phyloP scores from a whole-genome alignment of 2,113 vertebrate genomes.

The Cariama cristata region DNA sequence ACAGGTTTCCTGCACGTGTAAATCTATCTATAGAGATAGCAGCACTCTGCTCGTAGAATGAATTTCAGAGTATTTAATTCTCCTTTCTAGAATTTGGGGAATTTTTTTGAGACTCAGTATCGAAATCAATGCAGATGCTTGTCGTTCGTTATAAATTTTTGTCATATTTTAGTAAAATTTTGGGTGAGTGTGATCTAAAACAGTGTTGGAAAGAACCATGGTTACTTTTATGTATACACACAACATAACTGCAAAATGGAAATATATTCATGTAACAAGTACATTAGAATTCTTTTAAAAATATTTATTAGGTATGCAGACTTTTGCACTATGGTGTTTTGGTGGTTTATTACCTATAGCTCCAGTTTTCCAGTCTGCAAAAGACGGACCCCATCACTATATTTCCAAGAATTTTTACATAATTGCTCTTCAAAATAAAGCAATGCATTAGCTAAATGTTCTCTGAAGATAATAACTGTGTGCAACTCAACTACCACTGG shows the following conservation, averaged over 20 bases:
- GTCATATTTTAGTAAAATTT: neutral
- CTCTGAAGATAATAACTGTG: neutral
- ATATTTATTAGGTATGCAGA: neutral
- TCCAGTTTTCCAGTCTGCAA: neutral
- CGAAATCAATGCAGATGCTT: neutral
- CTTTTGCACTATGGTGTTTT: neutral
- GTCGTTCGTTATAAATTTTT: neutral
- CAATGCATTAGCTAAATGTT: neutral
- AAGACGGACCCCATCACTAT: accelerated
- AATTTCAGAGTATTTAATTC: neutral
- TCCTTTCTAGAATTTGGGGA: neutral
- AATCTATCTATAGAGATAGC: neutral
- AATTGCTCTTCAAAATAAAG: neutral
- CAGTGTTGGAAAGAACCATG: neutral
- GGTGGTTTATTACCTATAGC: neutral
- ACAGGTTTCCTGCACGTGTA: neutral
- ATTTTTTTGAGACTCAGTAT: neutral
- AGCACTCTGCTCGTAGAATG: neutral
- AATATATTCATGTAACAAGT: neutral
- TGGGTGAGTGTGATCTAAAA: neutral
- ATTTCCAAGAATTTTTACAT: neutral
- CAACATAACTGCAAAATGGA: neutral
- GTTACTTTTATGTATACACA: neutral
- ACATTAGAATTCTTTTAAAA: neutral
- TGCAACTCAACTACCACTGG: neutral